Base-by-base conservation (phyloP, 2,113 vertebrate species). In the Callaeas wilsoni region DNA sequence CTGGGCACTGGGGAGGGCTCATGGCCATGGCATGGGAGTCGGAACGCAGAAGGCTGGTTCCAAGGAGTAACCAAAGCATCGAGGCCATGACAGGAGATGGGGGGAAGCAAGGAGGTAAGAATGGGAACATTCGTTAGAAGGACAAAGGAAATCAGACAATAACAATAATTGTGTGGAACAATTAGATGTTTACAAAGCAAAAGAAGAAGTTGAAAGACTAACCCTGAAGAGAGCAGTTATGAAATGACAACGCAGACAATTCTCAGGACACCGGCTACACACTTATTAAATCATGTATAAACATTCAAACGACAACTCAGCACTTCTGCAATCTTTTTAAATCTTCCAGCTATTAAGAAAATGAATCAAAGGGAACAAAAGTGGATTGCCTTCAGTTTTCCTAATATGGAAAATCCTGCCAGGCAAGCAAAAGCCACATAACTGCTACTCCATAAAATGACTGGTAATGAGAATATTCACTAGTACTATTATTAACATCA, bases 181-280 rank as follows among this genome's bases (percentile, higher is more conserved):
- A 14, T 0, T 5, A 57, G 23, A 17, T 14, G 35, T 39, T 88
- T 23, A 52, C 39, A 77, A 59, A 86, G 49, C 39, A 37, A 39
- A 90, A 27, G 26, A 30, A 88, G 16, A 15, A 47, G 23, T 12
- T 56, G 46, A 13, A 50, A 77, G 62, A 3, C 52, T 33, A 67
- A 67, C 42, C n/a, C 59, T 55, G 22, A 74, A 79, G 87, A 41
- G 16, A 71, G 25, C 27, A 41, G 37, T 27, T 57, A 47, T 1
- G 12, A 68, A 93, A 46, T 13, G 12, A 55, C 53, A 63, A 35
- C 0, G 16, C 9, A 86, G 50, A 13, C 39, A 16, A 71, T 23
- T 80, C 64, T 68, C 67, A 29, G 64, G 52, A 59, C 14, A 50
- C 26, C 0, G 0, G 25, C 71, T 65, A 26, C 29, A 1, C 0